phyloP scores from a whole-genome alignment of 1,140 invertebrate species.

The Chironomus striatipennis region DNA sequence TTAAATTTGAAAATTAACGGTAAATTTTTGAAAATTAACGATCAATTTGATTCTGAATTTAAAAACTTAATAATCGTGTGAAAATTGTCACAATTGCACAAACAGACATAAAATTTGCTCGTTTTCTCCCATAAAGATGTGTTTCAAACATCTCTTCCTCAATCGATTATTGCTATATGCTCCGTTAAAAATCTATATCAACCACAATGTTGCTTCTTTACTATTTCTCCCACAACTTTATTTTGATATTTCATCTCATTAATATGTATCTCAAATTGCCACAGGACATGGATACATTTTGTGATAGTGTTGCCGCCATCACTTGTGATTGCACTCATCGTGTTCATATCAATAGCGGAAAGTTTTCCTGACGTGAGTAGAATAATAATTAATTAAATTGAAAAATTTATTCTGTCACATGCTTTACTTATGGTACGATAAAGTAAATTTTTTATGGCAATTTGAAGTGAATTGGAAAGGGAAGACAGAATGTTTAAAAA shows the following conservation, averaged over 20 bases:
- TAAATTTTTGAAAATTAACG: conserved; percentile 28
- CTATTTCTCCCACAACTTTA: background rate
- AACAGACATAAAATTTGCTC: too few species aligned
- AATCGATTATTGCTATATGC: too few species aligned
- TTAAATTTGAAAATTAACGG: conserved; percentile 28
- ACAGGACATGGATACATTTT: conserved; percentile 31
- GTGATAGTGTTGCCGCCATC: conserved; percentile 43
- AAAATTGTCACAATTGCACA: too few species aligned
- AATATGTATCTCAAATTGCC: background rate
- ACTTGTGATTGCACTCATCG: conserved; percentile 42
- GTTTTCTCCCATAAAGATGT: too few species aligned
- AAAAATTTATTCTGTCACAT: background rate
- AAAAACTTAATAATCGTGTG: too few species aligned
- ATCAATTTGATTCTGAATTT: background rate
- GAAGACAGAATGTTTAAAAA: too few species aligned
- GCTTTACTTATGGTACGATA: background rate
- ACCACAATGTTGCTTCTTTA: too few species aligned
- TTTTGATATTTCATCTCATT: conserved; percentile 24
- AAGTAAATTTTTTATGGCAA: background rate
- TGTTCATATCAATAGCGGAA: conserved; percentile 44
- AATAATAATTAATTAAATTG: conserved; percentile 23
- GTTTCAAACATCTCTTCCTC: too few species aligned
- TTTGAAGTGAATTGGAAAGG: too few species aligned
- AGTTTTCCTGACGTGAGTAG: conserved; percentile 42
- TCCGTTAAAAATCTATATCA: too few species aligned